Conservation (phyloP, 2,113 vertebrate species). For the Ellobius talpinus region DNA sequence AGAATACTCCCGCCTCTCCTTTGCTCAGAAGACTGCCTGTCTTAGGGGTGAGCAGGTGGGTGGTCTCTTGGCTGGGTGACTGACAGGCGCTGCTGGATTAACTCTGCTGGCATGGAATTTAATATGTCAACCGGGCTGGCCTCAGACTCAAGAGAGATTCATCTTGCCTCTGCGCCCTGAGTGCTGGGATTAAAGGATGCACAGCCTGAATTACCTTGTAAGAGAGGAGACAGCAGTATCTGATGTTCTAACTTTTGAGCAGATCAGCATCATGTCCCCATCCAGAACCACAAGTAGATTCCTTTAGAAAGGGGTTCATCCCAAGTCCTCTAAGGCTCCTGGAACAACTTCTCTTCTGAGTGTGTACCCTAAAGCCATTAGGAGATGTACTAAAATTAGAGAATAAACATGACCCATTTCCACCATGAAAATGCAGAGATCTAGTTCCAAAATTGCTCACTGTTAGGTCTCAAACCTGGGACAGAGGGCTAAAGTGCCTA, state of each 20-base stretch:
- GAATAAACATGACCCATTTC: not conserved
- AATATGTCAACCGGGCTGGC: not conserved
- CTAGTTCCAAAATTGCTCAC: not conserved
- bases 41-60: not conserved
- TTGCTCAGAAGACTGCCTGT: not conserved
- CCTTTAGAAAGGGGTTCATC: not conserved
- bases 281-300: not conserved
- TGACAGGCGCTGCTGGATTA: not conserved
- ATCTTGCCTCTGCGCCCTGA: not conserved
- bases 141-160: not conserved
- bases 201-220: not conserved
- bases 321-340: not conserved
- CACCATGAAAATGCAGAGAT: not conserved
- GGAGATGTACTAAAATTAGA: not conserved
- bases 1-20: not conserved
- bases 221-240: not conserved
- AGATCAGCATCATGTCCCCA: not conserved
- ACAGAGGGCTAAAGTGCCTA: not conserved
- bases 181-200: not conserved
- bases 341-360: not conserved
- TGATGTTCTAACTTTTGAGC: not conserved
- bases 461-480: not conserved
- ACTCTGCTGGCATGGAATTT: not conserved
- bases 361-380: not conserved
- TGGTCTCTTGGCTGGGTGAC: not conserved